Evolutionary conservation across 2,888 invertebrate genomes (phyloP).

Genomic region (Odontothrips loti): DNA sequence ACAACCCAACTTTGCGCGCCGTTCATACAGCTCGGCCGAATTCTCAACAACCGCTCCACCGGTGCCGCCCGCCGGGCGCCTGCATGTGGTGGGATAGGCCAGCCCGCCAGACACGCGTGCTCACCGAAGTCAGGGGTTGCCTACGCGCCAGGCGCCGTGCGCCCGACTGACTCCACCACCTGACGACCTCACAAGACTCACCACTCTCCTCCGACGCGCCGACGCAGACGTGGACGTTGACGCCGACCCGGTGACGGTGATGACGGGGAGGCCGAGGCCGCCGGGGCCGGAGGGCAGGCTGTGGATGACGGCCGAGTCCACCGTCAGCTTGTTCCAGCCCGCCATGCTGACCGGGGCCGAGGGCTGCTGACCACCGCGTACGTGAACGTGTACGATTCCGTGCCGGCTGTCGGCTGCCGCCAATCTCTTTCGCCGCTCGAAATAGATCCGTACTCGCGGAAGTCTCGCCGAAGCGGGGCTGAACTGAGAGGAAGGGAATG

Average conservation of each 20-base stretch:
- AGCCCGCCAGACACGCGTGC: no score
- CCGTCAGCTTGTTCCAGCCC: constrained; percentile 17
- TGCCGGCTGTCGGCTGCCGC: neutral
- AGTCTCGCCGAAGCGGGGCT: neutral
- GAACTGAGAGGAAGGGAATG: no score
- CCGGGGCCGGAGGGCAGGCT: neutral
- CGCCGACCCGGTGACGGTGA: neutral
- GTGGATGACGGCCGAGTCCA: constrained; percentile 19
- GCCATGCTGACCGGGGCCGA: neutral
- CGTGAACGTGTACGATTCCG: neutral
- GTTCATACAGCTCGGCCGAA: no score
- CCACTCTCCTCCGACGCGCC: neutral
- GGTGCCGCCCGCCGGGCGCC: no score
- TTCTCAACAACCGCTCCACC: no score
- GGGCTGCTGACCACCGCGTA: neutral
- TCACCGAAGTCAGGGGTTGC: neutral
- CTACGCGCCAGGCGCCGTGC: neutral
- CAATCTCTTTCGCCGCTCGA: neutral
- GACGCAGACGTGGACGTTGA: neutral
- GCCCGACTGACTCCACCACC: no score
- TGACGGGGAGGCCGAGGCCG: neutral
- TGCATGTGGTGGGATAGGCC: no score
- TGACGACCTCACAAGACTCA: neutral
- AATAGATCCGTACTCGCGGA: neutral
- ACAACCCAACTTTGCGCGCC: no score